Evolutionary conservation across 2,113 vertebrate genomes (phyloP), one percentile per base, ranked within the genome.

Genomic region (Lucifuga dentata): DNA sequence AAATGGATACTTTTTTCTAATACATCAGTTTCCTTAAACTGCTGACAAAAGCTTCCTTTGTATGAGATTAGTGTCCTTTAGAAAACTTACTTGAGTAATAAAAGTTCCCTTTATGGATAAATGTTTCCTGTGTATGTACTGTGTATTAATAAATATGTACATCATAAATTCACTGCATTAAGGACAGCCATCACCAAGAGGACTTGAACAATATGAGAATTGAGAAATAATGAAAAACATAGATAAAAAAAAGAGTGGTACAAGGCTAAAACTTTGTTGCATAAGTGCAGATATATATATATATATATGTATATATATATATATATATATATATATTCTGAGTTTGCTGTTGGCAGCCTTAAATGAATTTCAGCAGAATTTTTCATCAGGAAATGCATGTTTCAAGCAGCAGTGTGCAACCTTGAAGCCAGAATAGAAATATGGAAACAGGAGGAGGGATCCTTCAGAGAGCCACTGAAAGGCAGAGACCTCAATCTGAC

Each of bases 11-110:
- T 45, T 59, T 40, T 46, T 46, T 78, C 38, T 53, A 15, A 69
- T 62, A 58, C 26, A 57, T 60, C 49, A 50, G 16, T 43, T n/a
- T 16, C 53, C 58, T 46, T 36, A 57, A 48, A 68, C 39, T 24
- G 32, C 20, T 69, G 50, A 85, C 67, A 64, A 67, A 80, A 65
- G 17, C 16, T 12, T 35, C 2, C 51, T 57, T 19, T 19, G 20
- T 74, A 45, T 1, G n/a, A 39, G 35, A 68, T 13, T 2, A 21
- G 29, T 74, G 45, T 17, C 52, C 26, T 40, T 81, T 4, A 52
- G 52, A 68, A 56, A 76, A 53, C 44, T 13, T 11, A 33, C 56
- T 33, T 17, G 20, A 41, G 59, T 35, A 44, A 40, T 45, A 52
- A 43, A 65, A 64, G 50, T 11, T 67, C 38, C 1, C 1, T 58